Evolutionary conservation across 2,113 vertebrate species (phyloP).

Genomic region (Malurus elegans): DNA sequence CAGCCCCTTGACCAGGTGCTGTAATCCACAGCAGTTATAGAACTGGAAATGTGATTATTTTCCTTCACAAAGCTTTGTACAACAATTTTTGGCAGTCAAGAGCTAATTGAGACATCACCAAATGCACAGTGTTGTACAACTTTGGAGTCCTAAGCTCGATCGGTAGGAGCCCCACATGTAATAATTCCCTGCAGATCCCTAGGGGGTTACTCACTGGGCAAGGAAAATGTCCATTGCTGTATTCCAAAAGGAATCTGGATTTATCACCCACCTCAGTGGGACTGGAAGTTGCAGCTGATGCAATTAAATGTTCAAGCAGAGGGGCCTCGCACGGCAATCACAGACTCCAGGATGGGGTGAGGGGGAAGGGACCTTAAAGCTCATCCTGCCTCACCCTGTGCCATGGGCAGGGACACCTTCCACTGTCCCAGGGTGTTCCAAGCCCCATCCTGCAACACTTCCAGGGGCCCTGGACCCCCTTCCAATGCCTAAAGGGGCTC

Average conservation of each 20-base stretch:
- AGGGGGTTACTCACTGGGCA: neutral
- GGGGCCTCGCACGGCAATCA: neutral
- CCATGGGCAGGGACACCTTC: neutral
- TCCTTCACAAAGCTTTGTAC: neutral
- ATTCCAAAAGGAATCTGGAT: neutral
- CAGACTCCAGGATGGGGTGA: neutral
- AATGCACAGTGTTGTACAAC: neutral
- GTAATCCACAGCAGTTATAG: neutral
- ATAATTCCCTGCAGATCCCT: neutral
- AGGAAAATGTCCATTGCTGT: neutral
- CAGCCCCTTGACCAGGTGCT: neutral
- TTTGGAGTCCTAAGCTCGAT: neutral
- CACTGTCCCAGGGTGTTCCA: neutral
- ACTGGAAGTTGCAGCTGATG: neutral
- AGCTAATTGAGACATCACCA: neutral
- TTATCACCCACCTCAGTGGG: neutral
- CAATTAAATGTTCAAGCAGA: fast-evolving
- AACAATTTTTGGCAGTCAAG: neutral
- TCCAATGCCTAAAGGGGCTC: neutral
- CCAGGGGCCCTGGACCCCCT: neutral
- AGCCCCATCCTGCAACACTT: fast-evolving
- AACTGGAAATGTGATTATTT: neutral
- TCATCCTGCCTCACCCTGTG: neutral
- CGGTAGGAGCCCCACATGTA: fast-evolving
- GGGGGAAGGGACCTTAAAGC: neutral